phyloP scores from a whole-genome alignment of 2,888 invertebrate genomes.

The Nemotelus pantherinus region DNA sequence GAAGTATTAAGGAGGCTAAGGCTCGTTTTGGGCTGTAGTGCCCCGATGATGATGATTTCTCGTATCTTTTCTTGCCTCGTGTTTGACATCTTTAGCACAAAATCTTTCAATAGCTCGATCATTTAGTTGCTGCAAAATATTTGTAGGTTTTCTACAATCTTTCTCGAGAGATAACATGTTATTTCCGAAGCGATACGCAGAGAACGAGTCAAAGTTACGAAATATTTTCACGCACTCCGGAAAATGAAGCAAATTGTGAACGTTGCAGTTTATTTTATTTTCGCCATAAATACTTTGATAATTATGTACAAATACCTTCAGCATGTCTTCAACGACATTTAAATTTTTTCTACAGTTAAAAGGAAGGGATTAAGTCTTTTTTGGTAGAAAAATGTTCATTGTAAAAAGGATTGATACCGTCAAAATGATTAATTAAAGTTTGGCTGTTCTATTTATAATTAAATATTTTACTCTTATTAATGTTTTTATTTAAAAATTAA shows the following conservation, averaged over 20 bases:
- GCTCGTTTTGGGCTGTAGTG: too few relatives aligned
- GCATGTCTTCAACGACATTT: slow-evolving; percentile 16
- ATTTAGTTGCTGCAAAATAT: slow-evolving; percentile 16
- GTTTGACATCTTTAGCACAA: background rate
- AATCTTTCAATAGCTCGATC: background rate
- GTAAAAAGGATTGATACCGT: too few relatives aligned
- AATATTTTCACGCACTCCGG: background rate
- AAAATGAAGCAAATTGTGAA: slow-evolving; percentile 9
- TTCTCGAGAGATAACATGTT: slow-evolving; percentile 2
- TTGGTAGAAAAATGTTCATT: too few relatives aligned
- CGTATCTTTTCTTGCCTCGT: too few relatives aligned
- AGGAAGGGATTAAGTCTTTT: too few relatives aligned
- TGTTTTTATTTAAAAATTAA: too few relatives aligned
- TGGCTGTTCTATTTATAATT: too few relatives aligned
- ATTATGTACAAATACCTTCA: slow-evolving; percentile 22
- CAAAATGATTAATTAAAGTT: too few relatives aligned
- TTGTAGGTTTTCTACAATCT: background rate
- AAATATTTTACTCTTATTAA: too few relatives aligned
- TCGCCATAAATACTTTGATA: slow-evolving; percentile 16
- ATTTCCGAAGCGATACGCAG: slow-evolving; percentile 10
- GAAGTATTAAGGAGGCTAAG: too few relatives aligned
- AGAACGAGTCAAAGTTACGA: slow-evolving; percentile 15
- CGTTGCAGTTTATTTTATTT: slow-evolving; percentile 15
- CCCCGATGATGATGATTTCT: too few relatives aligned
- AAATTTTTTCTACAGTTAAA: background rate